These are phyloP conservation scores for Malurus splendens DNA, from an alignment of 2,797 vertebrate species.

Conservation along the genomic window DNA sequence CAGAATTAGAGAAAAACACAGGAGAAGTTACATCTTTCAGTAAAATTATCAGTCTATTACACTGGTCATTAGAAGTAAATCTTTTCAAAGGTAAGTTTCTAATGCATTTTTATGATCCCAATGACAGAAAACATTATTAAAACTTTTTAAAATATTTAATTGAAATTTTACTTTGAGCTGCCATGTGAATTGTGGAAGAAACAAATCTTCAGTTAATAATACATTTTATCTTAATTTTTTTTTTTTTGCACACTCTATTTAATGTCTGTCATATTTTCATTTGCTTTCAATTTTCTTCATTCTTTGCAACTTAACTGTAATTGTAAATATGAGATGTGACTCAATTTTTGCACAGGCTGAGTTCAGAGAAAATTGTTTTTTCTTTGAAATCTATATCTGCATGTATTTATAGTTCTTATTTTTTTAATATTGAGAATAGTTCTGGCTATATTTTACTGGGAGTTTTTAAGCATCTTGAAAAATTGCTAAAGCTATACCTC, in stretches of 20 bases:
- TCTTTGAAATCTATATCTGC: not conserved
- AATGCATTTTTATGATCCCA: not conserved
- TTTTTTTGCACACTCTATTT: not conserved
- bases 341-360: slow-evolving; percentile 16
- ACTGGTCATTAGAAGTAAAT: not conserved
- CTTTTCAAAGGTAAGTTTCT: slow-evolving; percentile 24
- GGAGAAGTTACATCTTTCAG: not conserved
- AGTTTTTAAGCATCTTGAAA: slow-evolving; percentile 15
- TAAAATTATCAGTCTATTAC: not conserved
- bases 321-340: slow-evolving; percentile 25
- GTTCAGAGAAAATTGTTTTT: slow-evolving; percentile 35
- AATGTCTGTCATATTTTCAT: not conserved
- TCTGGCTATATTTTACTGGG: not conserved
- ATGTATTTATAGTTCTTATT: not conserved
- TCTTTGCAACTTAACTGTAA: slow-evolving; percentile 15
- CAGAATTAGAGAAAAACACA: slow-evolving; percentile 10
- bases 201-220: not conserved
- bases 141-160: not conserved
- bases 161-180: not conserved
- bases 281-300: slow-evolving; percentile 2
- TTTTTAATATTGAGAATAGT: not conserved
- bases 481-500: not conserved
- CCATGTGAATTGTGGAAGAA: not conserved
- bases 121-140: not conserved
- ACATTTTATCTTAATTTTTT: not conserved